These are phyloP conservation scores for Cisticola juncidis DNA, from an alignment of 2,113 vertebrate genomes.

Conservation along the genomic window DNA sequence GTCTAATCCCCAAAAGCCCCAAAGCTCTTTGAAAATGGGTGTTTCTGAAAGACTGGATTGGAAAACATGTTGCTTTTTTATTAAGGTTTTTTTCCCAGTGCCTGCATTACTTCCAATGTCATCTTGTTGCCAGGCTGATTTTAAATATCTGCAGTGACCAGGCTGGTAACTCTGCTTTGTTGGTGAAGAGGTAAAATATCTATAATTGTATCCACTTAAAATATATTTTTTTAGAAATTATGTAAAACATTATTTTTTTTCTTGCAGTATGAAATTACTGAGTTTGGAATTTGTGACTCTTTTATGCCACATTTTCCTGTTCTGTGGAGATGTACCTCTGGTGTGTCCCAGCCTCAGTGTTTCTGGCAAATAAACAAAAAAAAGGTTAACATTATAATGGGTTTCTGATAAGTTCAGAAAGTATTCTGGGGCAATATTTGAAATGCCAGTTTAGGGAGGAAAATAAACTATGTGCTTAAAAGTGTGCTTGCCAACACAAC, in stretches of 20 bases:
- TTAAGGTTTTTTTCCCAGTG: constrained; percentile 32
- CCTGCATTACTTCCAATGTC: background rate
- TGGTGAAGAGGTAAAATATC: background rate
- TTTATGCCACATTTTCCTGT: background rate
- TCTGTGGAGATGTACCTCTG: background rate
- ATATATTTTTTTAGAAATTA: background rate
- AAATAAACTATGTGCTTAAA: background rate
- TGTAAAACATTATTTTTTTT: background rate
- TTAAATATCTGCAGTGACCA: background rate
- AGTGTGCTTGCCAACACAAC: background rate
- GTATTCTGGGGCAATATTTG: background rate
- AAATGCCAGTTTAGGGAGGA: background rate
- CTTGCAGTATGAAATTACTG: background rate
- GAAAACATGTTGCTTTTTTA: constrained; percentile 63
- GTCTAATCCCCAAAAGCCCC: constrained; percentile 67
- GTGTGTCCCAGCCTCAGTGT: background rate
- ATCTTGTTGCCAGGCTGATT: background rate
- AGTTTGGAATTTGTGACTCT: background rate
- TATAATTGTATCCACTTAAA: background rate
- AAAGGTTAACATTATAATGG: background rate
- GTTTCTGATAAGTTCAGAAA: background rate
- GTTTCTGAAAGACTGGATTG: constrained; percentile 64
- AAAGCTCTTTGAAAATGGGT: constrained; percentile 69
- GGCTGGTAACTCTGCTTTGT: background rate
- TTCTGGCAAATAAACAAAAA: background rate